Percentiles rank a stretch among this genome's conserved stretches.
phyloP scores from a whole-genome alignment of 2,888 invertebrate genomes.

The Ophion ellenae region DNA sequence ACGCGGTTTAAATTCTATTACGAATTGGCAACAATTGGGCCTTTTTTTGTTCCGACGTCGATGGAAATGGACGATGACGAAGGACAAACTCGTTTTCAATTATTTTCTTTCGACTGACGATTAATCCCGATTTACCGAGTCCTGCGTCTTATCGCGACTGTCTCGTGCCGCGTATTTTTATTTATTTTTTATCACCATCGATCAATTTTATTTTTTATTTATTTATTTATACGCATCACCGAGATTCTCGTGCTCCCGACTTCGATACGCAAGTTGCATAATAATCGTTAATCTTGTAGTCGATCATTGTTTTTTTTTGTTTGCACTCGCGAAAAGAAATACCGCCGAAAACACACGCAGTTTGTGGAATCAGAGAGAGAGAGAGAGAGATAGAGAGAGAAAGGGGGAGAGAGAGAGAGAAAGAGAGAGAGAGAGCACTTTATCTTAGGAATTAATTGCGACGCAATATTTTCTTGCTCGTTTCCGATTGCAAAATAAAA shows the following conservation, averaged over 20 bases:
- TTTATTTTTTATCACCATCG: background rate
- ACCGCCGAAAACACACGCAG: background rate
- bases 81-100: no score
- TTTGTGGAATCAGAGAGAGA: background rate
- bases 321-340: conserved; percentile 4
- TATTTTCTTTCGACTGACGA: no score
- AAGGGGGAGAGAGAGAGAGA: background rate
- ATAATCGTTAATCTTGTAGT: background rate
- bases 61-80: no score
- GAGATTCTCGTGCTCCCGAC: background rate
- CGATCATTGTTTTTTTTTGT: background rate
- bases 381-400: background rate
- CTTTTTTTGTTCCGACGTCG: no score
- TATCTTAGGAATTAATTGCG: background rate
- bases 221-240: background rate
- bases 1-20: no score
- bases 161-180: background rate
- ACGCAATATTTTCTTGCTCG: background rate
- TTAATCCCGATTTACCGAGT: no score
- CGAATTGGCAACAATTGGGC: no score
- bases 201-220: background rate
- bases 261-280: background rate
- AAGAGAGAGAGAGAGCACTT: background rate
- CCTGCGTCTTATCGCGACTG: no score
- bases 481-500: background rate